These are phyloP conservation scores for Volucella zonaria DNA, from an alignment of 2,888 invertebrate genomes.

Conservation along the genomic window DNA sequence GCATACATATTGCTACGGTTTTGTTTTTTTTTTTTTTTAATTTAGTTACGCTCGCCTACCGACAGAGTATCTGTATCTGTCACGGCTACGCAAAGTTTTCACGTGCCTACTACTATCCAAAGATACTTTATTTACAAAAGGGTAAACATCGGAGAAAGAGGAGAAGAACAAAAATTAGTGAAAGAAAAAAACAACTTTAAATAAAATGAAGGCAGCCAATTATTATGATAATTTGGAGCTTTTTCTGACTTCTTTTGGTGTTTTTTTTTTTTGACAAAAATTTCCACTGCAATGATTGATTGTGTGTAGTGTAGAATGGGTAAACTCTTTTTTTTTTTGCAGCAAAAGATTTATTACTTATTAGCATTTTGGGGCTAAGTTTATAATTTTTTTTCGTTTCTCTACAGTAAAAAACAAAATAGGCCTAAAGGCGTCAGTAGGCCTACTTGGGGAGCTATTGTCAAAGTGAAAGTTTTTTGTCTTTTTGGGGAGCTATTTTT, in stretches of 20 bases:
- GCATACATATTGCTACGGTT: conserved; percentile 46
- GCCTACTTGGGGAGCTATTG: conserved; percentile 24
- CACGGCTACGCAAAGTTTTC: conserved; percentile 9
- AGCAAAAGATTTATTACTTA: conserved; percentile 19
- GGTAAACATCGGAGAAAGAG: background rate
- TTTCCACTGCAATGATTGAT: conserved; percentile 50
- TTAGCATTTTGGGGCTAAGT: conserved; percentile 30
- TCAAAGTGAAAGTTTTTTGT: conserved; percentile 46
- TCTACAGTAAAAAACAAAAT: background rate
- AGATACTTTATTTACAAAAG: background rate
- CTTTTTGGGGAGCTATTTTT: conserved; percentile 12
- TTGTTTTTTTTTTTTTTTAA: conserved; percentile 10
- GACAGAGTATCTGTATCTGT: conserved; percentile 30
- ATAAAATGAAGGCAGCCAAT: conserved; percentile 44
- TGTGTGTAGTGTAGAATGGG: conserved; percentile 15
- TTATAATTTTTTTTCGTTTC: conserved; percentile 2
- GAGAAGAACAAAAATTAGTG: background rate
- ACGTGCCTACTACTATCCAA: conserved; percentile 29
- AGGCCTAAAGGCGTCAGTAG: background rate
- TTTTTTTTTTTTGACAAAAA: conserved; percentile 3
- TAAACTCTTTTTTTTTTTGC: background rate
- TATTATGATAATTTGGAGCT: conserved; percentile 43
- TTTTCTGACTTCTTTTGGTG: background rate
- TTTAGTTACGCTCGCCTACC: conserved; percentile 5
- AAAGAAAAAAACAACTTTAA: conserved; percentile 34